These are phyloP conservation scores for Drosophila incognita DNA, from an alignment of 2,888 invertebrate species.

Conservation along the genomic window DNA sequence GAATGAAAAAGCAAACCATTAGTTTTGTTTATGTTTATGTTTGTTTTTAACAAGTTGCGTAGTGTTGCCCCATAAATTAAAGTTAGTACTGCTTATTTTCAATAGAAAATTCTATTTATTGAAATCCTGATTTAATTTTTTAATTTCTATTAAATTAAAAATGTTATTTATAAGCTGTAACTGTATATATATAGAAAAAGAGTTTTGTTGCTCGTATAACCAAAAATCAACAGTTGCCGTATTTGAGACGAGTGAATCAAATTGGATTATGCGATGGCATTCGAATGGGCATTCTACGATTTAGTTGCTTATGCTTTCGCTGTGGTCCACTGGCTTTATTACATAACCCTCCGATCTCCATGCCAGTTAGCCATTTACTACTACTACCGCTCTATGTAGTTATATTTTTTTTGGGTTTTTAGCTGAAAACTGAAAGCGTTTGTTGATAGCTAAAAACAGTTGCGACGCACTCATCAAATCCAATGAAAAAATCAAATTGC, in stretches of 20 bases:
- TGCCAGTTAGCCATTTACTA: not conserved
- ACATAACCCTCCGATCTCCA: constrained; percentile 8
- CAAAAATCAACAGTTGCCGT: constrained; percentile 26
- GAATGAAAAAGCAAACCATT: not conserved
- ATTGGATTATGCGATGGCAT: constrained; percentile 30
- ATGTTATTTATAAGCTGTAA: no score
- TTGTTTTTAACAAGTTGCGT: not conserved
- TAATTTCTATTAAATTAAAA: no score
- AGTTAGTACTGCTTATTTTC: no score
- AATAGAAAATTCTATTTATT: no score
- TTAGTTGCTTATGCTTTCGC: constrained; percentile 41
- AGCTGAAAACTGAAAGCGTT: constrained; percentile 67
- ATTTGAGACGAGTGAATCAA: constrained; percentile 16
- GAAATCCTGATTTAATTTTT: no score
- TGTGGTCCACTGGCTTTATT: constrained; percentile 64
- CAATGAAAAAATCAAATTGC: constrained; percentile 70
- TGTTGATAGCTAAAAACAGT: constrained; percentile 70
- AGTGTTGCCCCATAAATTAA: not conserved
- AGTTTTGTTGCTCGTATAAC: not conserved
- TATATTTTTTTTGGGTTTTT: constrained; percentile 37
- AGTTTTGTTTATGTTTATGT: not conserved
- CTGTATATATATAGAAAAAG: not conserved
- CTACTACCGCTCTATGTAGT: not conserved
- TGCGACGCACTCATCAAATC: constrained; percentile 70
- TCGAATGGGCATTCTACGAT: constrained; percentile 2